Percentiles rank a stretch among this genome's conserved stretches.
Evolutionary conservation across 2,888 invertebrate species (phyloP).

Genomic region (Volucella zonaria): DNA sequence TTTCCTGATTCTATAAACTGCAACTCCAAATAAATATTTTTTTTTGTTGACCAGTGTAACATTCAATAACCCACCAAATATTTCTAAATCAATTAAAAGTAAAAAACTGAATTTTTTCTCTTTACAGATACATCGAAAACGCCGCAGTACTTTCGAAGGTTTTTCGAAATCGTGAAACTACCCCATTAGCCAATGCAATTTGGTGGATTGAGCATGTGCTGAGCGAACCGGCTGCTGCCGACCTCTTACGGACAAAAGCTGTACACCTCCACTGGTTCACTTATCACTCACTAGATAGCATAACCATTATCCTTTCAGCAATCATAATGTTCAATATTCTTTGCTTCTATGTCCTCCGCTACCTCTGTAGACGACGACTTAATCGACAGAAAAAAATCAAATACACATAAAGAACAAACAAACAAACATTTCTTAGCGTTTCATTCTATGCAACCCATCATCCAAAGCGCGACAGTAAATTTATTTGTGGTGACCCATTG

Average conservation of each 20-base stretch:
- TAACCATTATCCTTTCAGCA: not conserved
- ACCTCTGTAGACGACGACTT: constrained; percentile 17
- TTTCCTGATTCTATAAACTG: too few species aligned
- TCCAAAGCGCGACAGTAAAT: constrained; percentile 45
- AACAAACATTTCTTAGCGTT: constrained; percentile 32
- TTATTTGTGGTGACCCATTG: constrained; percentile 57
- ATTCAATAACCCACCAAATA: too few species aligned
- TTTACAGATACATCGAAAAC: constrained; percentile 77
- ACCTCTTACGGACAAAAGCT: constrained; percentile 78
- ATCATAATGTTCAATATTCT: not conserved
- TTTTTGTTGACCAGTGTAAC: too few species aligned
- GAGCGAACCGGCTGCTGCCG: constrained; percentile 72
- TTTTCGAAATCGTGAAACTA: constrained; percentile 84
- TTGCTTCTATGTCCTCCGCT: constrained; percentile 1
- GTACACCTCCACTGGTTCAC: constrained; percentile 79
- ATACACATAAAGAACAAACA: constrained; percentile 9
- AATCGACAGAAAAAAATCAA: constrained; percentile 32
- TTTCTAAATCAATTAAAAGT: not conserved
- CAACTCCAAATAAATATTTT: too few species aligned
- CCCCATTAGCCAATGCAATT: constrained; percentile 84
- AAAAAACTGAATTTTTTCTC: not conserved
- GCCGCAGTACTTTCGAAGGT: constrained; percentile 83
- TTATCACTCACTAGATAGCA: constrained; percentile 80
- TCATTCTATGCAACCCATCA: constrained; percentile 9
- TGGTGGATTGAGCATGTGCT: constrained; percentile 86